Evolutionary conservation across 2,113 vertebrate species (phyloP), one percentile per base, ranked within the genome.

Genomic region (Mesocricetus auratus): DNA sequence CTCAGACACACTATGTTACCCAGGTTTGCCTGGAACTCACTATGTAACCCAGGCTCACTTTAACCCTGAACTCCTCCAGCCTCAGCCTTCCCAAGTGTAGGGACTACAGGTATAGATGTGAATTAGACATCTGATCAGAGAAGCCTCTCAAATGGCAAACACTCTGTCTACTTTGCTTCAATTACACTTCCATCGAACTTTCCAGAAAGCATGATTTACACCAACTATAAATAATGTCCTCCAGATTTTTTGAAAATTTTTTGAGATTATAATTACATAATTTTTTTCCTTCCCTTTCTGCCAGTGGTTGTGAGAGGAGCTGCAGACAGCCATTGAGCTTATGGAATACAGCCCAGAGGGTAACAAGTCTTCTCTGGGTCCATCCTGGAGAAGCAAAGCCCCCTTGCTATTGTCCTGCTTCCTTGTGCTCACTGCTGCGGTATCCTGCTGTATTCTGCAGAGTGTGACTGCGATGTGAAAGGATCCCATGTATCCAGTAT

Each of bases 191-290:
- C 17, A 94, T 60, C 17, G 66, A 22, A 91, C 81, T 94, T 96
- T 93, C 90, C 60, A 90, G 17, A 95, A 93, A 94, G 58, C 47
- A 89, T 86, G 93, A 91, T 68, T 60, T 94, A 91, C 7, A 79
- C 87, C 39, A 73, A 53, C 19, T 88, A 53, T 50, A 94, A 86
- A 53, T 50, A 94, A 86, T 8, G 62, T 4, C 53, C 31, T 92
- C 24, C 71, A 91, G n/a, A 91, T 96, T 94, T 78, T 95, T 74
- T 19, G 39, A 42, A 39, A 39, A 11, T 9, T n/a, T 53, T n/a
- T n/a, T 83, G 24, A 62, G 58, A 31, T 39, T 42, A 42, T 62
- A 83, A 62, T 62, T 83, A 17, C 15, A 62, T 62, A 24, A 60
- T 3, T 39, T 83, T 1, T 6, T 12, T 2, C 13, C 15, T 24